phyloP scores from a whole-genome alignment of 2,113 vertebrate genomes.

The Agelaius tricolor region DNA sequence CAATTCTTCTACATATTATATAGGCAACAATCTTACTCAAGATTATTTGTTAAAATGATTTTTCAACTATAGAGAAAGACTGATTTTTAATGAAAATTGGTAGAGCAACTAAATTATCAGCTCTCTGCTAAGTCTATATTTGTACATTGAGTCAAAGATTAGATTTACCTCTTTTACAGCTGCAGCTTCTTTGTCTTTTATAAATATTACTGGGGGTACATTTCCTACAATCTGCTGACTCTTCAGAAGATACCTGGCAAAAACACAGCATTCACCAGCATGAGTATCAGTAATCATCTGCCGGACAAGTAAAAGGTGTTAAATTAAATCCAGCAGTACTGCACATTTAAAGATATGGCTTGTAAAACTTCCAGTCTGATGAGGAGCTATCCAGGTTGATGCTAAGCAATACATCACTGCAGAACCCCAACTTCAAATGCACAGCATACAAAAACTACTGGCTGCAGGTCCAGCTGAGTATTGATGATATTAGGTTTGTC shows the following conservation, averaged over 20 bases:
- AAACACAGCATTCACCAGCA: neutral
- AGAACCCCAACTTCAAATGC: neutral
- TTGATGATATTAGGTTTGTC: neutral
- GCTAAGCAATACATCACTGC: neutral
- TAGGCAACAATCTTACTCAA: neutral
- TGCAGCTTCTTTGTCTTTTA: slow-evolving; percentile 78
- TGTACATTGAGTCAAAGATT: neutral
- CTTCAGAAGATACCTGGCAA: slow-evolving; percentile 79
- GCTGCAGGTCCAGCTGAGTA: neutral
- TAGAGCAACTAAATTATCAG: neutral
- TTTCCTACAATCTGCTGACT: slow-evolving; percentile 79
- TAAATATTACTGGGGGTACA: slow-evolving; percentile 78
- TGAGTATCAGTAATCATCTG: neutral
- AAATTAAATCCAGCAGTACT: neutral
- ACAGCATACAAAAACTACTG: neutral
- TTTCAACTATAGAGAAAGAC: neutral
- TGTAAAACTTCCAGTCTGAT: neutral
- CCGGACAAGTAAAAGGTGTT: neutral
- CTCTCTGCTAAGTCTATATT: neutral
- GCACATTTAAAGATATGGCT: neutral
- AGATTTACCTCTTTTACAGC: slow-evolving; percentile 76
- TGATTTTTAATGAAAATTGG: neutral
- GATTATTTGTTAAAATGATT: neutral
- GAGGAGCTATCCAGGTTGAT: neutral
- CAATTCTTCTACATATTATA: neutral